Base-by-base conservation (phyloP, 2,888 invertebrate genomes). In the Cynaeus angustus region DNA sequence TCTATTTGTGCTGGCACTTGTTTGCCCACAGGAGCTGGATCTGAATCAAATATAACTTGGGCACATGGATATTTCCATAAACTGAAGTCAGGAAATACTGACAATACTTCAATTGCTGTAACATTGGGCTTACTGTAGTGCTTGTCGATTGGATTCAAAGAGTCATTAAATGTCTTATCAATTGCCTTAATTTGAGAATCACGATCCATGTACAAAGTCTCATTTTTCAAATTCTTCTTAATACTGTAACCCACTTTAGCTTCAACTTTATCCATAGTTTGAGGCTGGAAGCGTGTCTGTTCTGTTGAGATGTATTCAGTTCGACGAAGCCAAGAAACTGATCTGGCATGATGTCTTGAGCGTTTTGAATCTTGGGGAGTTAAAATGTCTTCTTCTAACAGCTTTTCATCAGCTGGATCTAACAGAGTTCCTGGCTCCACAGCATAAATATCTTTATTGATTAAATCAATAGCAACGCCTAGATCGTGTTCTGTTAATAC, bases 251-350 rank as follows among this genome's bases (percentile, higher is more conserved):
- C 99, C 66, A 99, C 97, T 90, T 98, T 99, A 0, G 98, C 97
- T 88, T 99, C 99, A 83, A 97, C 97, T 88, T 98, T 97, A 82
- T 99, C 98, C 89, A 95, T 93, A 75, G 95, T 94, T 84, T 96
- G 95, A 12, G 98, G 97, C 83, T 98, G 97, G 86, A 98, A 99
- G 73, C 99, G 90, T 13, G 98, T 99, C 84, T 97, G 98, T 86
- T 99, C 99, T 38, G 99, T 98, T 3, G 98, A 98, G 80, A 99
- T 99, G 82, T 99, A 99, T 85, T 99, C 99, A 0, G 99, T 99
- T 77, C 98, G 93, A 59, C 99, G 91, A 83, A 99, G 89, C 99
- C 99, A 99, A 0, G 99, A 98, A 0, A 99, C 99, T 82, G 94
- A 95, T 75, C 95, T 93, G 0, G 97, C 97, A 88, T 99, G 99